Evolutionary conservation across 2,888 invertebrate species (phyloP).

Genomic region (Endotricha flammealis): DNA sequence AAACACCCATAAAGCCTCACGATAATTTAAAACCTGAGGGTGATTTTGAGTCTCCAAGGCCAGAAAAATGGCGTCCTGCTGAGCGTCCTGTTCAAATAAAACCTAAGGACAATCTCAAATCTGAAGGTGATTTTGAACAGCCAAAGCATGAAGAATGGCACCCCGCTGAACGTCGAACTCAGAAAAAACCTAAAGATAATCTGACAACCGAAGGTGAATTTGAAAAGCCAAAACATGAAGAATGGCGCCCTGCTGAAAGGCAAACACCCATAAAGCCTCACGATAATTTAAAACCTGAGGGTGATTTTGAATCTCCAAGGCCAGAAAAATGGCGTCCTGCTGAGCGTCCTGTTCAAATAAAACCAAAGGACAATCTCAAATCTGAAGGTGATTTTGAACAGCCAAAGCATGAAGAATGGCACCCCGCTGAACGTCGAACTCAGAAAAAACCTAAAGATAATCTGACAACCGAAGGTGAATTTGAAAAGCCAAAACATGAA

Average conservation of each 20-base stretch:
- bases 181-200: slow-evolving; percentile 62
- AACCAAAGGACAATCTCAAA: slow-evolving; percentile 50
- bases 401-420: slow-evolving; percentile 53
- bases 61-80: slow-evolving; percentile 57
- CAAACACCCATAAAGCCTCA: slow-evolving; percentile 54
- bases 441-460: slow-evolving; percentile 61
- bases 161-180: slow-evolving; percentile 51
- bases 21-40: slow-evolving; percentile 80
- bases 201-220: slow-evolving; percentile 72
- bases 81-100: slow-evolving; percentile 44
- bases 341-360: too few relatives aligned
- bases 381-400: slow-evolving; percentile 76
- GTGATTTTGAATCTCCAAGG: slow-evolving; percentile 64
- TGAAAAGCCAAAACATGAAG: slow-evolving; percentile 42
- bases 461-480: slow-evolving; percentile 63
- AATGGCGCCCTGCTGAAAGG: slow-evolving; percentile 49
- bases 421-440: slow-evolving; percentile 65
- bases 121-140: slow-evolving; percentile 67
- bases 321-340: slow-evolving; percentile 41
- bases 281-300: slow-evolving; percentile 42
- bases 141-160: slow-evolving; percentile 57
- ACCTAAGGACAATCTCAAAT: slow-evolving; percentile 73
- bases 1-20: slow-evolving; percentile 73
- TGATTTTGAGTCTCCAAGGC: slow-evolving; percentile 67
- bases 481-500: slow-evolving; percentile 35